phyloP scores from a whole-genome alignment of 2,113 vertebrate species.

The Onychostruthus taczanowskii region DNA sequence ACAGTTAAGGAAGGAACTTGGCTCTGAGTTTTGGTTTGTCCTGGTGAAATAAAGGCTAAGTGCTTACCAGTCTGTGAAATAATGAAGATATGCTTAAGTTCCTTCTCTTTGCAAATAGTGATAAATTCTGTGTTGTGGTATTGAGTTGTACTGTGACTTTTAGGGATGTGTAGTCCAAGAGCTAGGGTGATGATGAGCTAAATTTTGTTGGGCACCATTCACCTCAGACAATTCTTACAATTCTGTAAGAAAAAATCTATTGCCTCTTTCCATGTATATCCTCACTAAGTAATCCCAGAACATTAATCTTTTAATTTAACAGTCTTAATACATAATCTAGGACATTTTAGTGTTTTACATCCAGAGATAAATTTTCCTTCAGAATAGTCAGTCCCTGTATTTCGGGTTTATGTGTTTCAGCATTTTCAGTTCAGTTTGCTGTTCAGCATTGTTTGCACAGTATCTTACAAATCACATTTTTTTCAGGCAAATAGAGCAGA shows the following conservation, averaged over 20 bases:
- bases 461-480: neutral
- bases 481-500: neutral
- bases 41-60: neutral
- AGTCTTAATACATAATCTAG: neutral
- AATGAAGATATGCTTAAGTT: neutral
- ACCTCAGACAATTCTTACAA: neutral
- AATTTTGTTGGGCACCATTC: neutral
- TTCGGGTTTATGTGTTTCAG: neutral
- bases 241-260: neutral
- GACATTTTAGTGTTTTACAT: neutral
- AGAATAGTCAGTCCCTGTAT: neutral
- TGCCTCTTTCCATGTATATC: neutral
- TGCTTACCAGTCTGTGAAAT: neutral
- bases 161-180: neutral
- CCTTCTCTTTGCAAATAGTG: neutral
- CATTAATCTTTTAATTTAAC: neutral
- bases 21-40: neutral
- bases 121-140: neutral
- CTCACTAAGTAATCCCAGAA: neutral
- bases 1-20: neutral
- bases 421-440: neutral
- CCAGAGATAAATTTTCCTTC: neutral
- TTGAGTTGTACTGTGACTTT: neutral
- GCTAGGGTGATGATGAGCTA: neutral
- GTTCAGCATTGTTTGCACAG: neutral